A percentile compares a stretch with the other conserved stretches of the same genome.
These are phyloP conservation scores for Oreochromis tanganicae DNA, from an alignment of 2,113 vertebrate genomes.

Conservation along the genomic window DNA sequence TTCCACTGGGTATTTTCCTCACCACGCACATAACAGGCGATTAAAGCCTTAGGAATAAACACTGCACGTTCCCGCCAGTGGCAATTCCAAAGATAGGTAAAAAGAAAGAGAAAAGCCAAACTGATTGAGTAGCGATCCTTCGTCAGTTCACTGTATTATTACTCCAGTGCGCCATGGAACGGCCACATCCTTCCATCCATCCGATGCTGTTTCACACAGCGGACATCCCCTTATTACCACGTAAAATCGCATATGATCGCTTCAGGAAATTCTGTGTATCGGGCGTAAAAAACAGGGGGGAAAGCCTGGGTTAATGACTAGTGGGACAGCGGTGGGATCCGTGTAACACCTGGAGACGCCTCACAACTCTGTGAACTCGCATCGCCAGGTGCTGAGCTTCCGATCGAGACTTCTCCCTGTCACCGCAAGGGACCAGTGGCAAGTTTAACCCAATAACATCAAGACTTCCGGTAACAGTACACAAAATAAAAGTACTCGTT, in stretches of 20 bases:
- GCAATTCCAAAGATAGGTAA: constrained; percentile 13
- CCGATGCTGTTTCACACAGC: constrained; percentile 25
- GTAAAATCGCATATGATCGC: constrained; percentile 29
- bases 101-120: constrained; percentile 17
- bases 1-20: constrained; percentile 83
- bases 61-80: constrained; percentile 7
- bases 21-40: constrained; percentile 83
- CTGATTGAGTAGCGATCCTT: constrained; percentile 10
- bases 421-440: background rate
- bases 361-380: constrained; percentile 44
- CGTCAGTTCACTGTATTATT: constrained; percentile 46
- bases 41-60: constrained; percentile 6
- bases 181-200: constrained; percentile 16
- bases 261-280: background rate
- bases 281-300: background rate
- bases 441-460: accelerated
- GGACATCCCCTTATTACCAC: constrained; percentile 18
- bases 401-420: constrained; percentile 12
- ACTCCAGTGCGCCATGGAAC: constrained; percentile 49
- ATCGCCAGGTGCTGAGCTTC: constrained; percentile 38
- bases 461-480: background rate
- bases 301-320: background rate
- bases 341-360: constrained; percentile 26
- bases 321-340: background rate
- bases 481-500: constrained; percentile 24